Evolutionary conservation across 2,113 vertebrate species (phyloP).

Genomic region (Clarias magur): DNA sequence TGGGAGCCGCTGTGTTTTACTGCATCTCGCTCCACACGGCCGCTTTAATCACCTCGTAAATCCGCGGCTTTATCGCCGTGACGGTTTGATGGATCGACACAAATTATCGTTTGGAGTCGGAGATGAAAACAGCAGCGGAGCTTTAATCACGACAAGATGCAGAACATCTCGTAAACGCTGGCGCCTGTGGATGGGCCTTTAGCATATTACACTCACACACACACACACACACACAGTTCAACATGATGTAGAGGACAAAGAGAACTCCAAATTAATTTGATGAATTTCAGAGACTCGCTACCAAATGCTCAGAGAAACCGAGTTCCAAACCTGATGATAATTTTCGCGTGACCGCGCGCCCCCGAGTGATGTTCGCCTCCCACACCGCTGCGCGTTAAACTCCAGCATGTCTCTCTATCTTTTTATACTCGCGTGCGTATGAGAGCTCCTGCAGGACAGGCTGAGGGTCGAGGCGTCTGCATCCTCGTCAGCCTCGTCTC

Average conservation of each 20-base stretch:
- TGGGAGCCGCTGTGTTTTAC: neutral
- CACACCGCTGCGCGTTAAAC: neutral
- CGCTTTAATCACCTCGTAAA: neutral
- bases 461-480: too few relatives aligned
- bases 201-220: neutral
- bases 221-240: neutral
- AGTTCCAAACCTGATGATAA: neutral
- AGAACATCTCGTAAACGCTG: neutral
- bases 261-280: neutral
- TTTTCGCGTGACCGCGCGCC: neutral
- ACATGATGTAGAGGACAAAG: neutral
- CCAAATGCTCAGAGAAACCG: neutral
- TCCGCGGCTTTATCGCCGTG: neutral
- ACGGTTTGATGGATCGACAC: neutral
- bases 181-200: neutral
- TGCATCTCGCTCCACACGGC: neutral
- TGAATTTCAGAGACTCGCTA: neutral
- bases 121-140: neutral
- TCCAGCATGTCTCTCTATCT: too few relatives aligned
- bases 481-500: too few relatives aligned
- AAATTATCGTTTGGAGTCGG: neutral
- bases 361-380: neutral
- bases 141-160: slow-evolving; percentile 17
- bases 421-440: too few relatives aligned
- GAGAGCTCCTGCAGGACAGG: too few relatives aligned